Base-by-base conservation (phyloP, 2,888 invertebrate species). In the Masnerella sp. region DNA sequence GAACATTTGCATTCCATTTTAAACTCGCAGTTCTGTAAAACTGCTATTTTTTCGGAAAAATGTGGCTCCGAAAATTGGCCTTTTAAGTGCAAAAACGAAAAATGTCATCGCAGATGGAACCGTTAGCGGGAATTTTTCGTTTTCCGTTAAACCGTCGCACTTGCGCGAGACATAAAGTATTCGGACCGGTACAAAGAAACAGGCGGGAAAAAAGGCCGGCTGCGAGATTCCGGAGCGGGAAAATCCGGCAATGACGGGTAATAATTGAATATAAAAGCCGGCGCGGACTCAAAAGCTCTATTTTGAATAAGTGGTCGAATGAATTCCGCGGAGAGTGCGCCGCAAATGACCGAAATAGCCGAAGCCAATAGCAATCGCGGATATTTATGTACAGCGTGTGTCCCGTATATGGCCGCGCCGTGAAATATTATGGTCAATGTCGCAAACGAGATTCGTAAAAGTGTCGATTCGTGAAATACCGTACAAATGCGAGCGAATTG, bases 211-310 rank as follows among this genome's bases (percentile, higher is more conserved):
- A 51, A 72, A 58, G 61, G 56, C 38, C 61, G 58, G 64, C 59
- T 59, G 67, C 20, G 58, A 65, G 64, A 59, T 58, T 49, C 58
- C 45, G 34, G 43, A 54, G 22, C 42, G 51, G 69, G 45, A 47
- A 72, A 73, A 67, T 65, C 32, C 45, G 22, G 40, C 40, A 62
- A 47, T 36, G 28, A 54, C 18, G 52, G 38, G 65, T 28, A 65
- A 65, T 65, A 62, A 64, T 69, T 72, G 71, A 72, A 65, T 62
- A 61, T 71, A 62, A 69, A 61, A 49, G 42, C 38, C n/a, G 43
- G 22, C 34, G 18, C 45, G 30, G 49, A 47, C 52, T 65, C 61
- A 62, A 70, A 67, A 58, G 54, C 64, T 51, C 47, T 52, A 36
- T 58, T 70, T 58, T 70, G 51, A 73, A 68, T 62, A 58, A 67